Conservation (phyloP, 2,888 invertebrate species). For the Carterocephalus palaemon region DNA sequence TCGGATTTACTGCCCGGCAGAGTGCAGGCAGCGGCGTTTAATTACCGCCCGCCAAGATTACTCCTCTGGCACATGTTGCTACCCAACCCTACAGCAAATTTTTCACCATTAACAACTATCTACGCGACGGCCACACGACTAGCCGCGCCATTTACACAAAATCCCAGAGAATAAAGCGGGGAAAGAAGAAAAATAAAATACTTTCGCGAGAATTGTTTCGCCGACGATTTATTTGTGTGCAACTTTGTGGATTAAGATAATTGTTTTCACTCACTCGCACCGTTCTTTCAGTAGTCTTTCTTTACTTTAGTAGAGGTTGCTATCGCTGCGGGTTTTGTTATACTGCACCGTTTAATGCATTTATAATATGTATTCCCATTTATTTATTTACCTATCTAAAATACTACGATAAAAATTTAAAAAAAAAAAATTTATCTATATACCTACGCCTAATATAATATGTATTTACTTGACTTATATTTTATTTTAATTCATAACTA, state of each 20-base stretch:
- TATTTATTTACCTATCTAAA: too few relatives aligned
- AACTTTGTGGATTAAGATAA: conserved; percentile 2
- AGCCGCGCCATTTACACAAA: not conserved
- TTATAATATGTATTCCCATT: too few relatives aligned
- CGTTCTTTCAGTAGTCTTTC: not conserved
- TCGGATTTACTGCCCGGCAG: conserved; percentile 56
- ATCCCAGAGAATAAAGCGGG: not conserved
- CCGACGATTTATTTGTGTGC: not conserved
- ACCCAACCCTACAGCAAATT: conserved; percentile 27
- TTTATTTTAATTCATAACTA: too few relatives aligned
- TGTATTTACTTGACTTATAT: too few relatives aligned
- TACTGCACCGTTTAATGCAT: too few relatives aligned
- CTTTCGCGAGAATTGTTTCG: not conserved
- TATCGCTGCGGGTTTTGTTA: too few relatives aligned
- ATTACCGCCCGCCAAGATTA: conserved; percentile 68
- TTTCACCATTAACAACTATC: conserved; percentile 36
- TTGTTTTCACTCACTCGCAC: not conserved
- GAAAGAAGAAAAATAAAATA: conserved; percentile 2
- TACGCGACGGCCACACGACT: not conserved
- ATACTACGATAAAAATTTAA: too few relatives aligned
- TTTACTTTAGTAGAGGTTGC: too few relatives aligned
- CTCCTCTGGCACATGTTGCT: conserved; percentile 50
- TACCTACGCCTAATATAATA: too few relatives aligned
- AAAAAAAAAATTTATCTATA: too few relatives aligned
- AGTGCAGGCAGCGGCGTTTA: conserved; percentile 57